phyloP scores from a whole-genome alignment of 1,140 invertebrate genomes.

The Daktulosphaira vitifoliae region DNA sequence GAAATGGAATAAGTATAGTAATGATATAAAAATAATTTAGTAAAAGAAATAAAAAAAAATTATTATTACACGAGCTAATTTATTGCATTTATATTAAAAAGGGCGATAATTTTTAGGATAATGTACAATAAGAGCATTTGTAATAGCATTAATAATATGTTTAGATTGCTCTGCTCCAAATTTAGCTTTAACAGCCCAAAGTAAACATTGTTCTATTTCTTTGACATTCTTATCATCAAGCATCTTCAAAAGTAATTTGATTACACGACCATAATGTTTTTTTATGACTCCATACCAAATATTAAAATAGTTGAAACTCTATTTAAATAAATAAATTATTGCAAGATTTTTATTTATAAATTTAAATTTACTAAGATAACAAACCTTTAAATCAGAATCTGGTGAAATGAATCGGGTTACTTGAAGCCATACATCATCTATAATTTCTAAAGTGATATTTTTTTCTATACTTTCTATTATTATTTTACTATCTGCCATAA shows the following conservation, averaged over 20 bases:
- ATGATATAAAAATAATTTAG: no score
- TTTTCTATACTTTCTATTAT: neutral
- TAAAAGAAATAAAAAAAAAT: no score
- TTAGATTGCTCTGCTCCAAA: neutral
- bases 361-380: slow-evolving; percentile 35
- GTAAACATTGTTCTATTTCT: slow-evolving; percentile 57
- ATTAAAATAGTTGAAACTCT: slow-evolving; percentile 48
- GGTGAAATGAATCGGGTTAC: slow-evolving; percentile 15
- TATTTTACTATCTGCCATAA: slow-evolving; percentile 39
- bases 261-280: slow-evolving; percentile 67
- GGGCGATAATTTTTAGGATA: slow-evolving; percentile 26
- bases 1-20: no score
- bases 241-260: slow-evolving; percentile 65
- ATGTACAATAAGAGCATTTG: slow-evolving; percentile 16
- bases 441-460: slow-evolving; percentile 45
- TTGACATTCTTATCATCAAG: slow-evolving; percentile 67
- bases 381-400: slow-evolving; percentile 23
- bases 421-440: slow-evolving; percentile 53
- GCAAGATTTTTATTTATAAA: neutral
- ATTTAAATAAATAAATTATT: slow-evolving; percentile 32
- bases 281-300: slow-evolving; percentile 71
- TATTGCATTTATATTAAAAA: no score
- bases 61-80: no score
- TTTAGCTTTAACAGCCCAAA: slow-evolving; percentile 28
- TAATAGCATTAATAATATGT: slow-evolving; percentile 3